phyloP scores from a whole-genome alignment of 1,140 invertebrate genomes.

The Myzus persicae region DNA sequence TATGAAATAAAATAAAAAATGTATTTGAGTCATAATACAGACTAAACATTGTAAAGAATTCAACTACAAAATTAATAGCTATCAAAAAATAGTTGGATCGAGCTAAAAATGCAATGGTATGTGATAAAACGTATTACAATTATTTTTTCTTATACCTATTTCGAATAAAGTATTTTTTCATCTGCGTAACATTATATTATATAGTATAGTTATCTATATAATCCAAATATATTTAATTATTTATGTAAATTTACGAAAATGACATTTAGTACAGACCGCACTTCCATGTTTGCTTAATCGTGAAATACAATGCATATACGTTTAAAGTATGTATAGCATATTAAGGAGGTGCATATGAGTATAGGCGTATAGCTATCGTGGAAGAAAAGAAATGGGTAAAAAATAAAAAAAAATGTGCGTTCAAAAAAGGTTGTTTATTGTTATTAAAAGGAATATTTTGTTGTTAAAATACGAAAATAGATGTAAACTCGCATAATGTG shows the following conservation, averaged over 20 bases:
- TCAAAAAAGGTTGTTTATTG: constrained; percentile 43
- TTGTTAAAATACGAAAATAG: constrained; percentile 6
- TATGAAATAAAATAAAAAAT: background rate
- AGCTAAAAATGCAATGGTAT: background rate
- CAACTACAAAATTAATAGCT: background rate
- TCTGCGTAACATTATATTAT: background rate
- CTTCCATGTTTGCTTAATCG: background rate
- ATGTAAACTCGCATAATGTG: background rate
- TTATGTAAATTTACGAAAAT: background rate
- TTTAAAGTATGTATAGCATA: background rate
- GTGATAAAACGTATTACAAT: background rate
- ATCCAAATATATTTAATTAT: background rate
- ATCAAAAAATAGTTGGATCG: background rate
- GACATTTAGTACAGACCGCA: background rate
- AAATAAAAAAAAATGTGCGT: background rate
- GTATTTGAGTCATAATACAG: too few species aligned
- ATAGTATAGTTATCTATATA: constrained; percentile 11
- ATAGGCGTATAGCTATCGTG: background rate
- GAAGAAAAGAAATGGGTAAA: constrained; percentile 8
- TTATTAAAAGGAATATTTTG: constrained; percentile 39
- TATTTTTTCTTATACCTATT: background rate
- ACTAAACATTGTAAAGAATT: too few species aligned
- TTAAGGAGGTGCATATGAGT: background rate
- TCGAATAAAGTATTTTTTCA: background rate
- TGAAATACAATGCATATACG: background rate